A percentile compares a stretch with the other conserved stretches of the same genome.
These are phyloP conservation scores for Caradrina clavipalpis DNA, from an alignment of 2,888 invertebrate genomes.

Conservation along the genomic window DNA sequence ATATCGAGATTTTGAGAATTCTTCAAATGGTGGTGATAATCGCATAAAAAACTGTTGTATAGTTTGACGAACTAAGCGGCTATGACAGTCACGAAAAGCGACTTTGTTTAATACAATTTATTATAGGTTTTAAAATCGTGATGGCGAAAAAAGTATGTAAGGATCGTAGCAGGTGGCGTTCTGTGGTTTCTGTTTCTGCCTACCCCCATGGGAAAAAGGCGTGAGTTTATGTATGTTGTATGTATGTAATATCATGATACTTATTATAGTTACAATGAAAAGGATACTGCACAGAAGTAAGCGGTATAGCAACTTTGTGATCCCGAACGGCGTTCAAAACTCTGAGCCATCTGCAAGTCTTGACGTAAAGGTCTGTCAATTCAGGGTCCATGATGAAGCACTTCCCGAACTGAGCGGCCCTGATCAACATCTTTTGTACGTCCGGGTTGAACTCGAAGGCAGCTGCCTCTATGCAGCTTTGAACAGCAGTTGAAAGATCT, in stretches of 20 bases:
- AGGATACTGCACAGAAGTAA: constrained; percentile 97
- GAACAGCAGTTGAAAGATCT: constrained; percentile 95
- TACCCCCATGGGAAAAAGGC: too few relatives aligned
- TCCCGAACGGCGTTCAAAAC: constrained; percentile 97
- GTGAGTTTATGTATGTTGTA: too few relatives aligned
- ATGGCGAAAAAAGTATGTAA: too few relatives aligned
- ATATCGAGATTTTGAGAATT: too few relatives aligned
- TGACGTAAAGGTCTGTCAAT: constrained; percentile 94
- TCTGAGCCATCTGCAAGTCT: constrained; percentile 95
- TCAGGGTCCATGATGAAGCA: constrained; percentile 95
- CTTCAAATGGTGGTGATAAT: too few relatives aligned
- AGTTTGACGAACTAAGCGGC: too few relatives aligned
- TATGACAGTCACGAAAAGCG: too few relatives aligned
- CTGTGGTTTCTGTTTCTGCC: too few relatives aligned
- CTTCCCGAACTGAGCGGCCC: constrained; percentile 98
- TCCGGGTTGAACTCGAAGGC: constrained; percentile 96
- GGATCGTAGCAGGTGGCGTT: too few relatives aligned
- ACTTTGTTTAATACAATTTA: too few relatives aligned
- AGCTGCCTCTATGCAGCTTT: constrained; percentile 98
- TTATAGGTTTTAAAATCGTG: too few relatives aligned
- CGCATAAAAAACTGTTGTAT: too few relatives aligned
- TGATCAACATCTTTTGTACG: constrained; percentile 96
- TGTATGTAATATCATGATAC: background rate
- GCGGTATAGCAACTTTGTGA: constrained; percentile 96
- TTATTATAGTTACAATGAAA: constrained; percentile 72